Percentiles rank a stretch among this genome's conserved stretches.
Conservation (phyloP, 2,113 vertebrate species). For the Amphilophus citrinellus region DNA sequence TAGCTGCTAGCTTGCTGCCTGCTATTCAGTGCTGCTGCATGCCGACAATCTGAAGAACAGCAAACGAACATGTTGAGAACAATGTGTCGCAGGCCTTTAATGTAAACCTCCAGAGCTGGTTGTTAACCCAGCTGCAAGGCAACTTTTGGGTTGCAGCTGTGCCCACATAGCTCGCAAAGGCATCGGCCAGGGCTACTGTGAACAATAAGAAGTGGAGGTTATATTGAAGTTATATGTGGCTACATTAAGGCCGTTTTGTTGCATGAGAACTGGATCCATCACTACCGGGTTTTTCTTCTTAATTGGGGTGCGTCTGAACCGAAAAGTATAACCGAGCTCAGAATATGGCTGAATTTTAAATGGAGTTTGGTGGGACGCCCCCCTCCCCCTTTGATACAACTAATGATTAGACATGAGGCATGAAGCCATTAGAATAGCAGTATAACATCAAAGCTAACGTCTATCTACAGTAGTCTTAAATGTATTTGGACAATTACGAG, state of each 20-base stretch:
- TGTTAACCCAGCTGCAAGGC: not conserved
- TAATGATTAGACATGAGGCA: conserved; percentile 18
- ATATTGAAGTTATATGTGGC: not conserved
- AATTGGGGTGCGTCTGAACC: not conserved
- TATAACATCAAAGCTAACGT: not conserved
- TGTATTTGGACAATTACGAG: not conserved
- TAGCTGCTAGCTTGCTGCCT: conserved; percentile 40
- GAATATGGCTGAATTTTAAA: not conserved
- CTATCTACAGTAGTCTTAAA: not conserved
- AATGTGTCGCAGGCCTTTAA: accelerated
- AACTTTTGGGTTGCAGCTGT: not conserved
- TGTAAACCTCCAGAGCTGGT: accelerated
- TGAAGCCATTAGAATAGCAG: not conserved
- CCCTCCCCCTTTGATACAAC: not conserved
- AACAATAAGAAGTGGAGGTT: conserved; percentile 46
- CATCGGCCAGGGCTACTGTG: conserved; percentile 3
- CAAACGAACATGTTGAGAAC: not conserved
- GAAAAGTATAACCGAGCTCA: not conserved
- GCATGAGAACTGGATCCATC: not conserved
- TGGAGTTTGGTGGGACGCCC: conserved; percentile 7
- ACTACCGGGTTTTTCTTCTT: not conserved
- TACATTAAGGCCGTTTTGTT: not conserved
- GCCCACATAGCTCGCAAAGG: not conserved
- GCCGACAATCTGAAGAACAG: not conserved
- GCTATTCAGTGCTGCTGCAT: conserved; percentile 16